Conservation (phyloP, 2,797 vertebrate species). For the Botia kubotai region DNA sequence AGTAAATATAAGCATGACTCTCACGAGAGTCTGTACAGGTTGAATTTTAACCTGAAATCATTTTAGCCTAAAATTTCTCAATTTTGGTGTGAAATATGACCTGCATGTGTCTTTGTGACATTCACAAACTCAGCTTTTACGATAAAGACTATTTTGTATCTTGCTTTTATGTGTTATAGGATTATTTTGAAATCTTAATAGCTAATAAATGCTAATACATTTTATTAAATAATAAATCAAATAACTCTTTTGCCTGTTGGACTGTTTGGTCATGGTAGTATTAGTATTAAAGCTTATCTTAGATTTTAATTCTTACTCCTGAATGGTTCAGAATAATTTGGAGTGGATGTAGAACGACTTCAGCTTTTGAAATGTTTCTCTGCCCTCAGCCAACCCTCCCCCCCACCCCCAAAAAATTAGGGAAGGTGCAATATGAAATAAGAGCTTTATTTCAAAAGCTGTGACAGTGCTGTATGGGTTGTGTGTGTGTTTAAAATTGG, state of each 20-base stretch:
- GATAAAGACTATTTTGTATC: background rate
- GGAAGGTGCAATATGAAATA: background rate
- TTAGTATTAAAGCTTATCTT: background rate
- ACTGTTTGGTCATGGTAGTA: background rate
- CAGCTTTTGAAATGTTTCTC: background rate
- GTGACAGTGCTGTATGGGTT: constrained; percentile 12
- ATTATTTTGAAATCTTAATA: background rate
- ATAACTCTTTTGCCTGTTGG: background rate
- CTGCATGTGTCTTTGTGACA: background rate
- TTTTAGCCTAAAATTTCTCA: background rate
- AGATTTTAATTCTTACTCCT: background rate
- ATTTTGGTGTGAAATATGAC: background rate
- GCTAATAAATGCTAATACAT: background rate
- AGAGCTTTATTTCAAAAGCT: background rate
- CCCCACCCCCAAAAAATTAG: background rate
- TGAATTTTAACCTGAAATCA: background rate
- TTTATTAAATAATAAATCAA: no score
- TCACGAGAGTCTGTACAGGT: no score
- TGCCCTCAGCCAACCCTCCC: background rate
- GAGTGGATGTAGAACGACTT: background rate
- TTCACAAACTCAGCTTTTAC: background rate
- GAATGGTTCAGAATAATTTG: background rate
- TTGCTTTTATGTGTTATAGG: background rate
- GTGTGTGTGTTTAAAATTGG: constrained; percentile 14
- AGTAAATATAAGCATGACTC: background rate